These are phyloP conservation scores for Opisthocomus hoazin DNA, from an alignment of 2,113 vertebrate genomes.

Conservation along the genomic window DNA sequence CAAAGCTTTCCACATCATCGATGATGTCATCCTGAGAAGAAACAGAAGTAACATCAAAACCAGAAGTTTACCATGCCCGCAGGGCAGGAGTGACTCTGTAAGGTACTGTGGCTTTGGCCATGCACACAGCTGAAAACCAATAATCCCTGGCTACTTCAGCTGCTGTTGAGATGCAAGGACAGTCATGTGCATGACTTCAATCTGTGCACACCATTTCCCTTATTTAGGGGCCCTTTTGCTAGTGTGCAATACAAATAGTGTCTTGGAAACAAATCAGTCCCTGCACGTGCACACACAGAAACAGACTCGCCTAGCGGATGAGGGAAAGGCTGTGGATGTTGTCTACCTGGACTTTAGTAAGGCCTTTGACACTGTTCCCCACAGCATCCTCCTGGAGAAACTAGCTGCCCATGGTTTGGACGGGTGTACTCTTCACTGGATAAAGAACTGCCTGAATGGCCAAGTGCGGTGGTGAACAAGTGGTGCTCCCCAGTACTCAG, in stretches of 20 bases:
- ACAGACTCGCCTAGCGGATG: no score
- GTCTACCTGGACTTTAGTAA: no score
- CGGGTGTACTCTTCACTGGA: no score
- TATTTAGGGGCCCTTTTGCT: background rate
- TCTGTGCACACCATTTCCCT: background rate
- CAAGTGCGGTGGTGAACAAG: no score
- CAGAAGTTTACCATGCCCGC: background rate
- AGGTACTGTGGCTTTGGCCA: background rate
- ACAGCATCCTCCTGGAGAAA: no score
- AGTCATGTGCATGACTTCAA: background rate
- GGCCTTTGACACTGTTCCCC: no score
- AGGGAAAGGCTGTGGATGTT: no score
- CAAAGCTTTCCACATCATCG: conserved; percentile 94
- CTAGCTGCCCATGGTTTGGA: no score
- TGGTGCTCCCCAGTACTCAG: no score
- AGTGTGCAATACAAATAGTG: background rate
- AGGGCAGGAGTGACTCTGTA: background rate
- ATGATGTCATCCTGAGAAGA: conserved; percentile 92
- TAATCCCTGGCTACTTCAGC: background rate
- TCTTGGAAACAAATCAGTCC: background rate
- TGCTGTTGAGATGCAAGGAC: background rate
- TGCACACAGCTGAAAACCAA: background rate
- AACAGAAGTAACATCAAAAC: background rate
- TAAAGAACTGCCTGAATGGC: no score
- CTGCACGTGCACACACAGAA: background rate